Percentiles rank a stretch among this genome's conserved stretches.
Conservation (phyloP, 2,888 invertebrate genomes). For the Hymenopus coronatus region DNA sequence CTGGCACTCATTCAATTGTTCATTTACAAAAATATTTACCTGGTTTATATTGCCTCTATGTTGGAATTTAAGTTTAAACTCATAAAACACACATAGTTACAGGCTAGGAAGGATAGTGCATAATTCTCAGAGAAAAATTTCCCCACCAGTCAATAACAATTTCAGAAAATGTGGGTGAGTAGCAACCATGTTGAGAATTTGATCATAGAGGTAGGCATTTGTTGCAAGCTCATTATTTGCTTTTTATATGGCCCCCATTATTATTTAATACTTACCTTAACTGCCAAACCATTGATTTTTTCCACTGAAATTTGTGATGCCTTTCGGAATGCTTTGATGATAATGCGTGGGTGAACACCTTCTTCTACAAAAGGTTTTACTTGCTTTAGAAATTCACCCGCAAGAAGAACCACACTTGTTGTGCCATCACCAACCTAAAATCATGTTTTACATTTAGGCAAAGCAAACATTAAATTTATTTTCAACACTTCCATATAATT, state of each 20-base stretch:
- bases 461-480: neutral
- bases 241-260: neutral
- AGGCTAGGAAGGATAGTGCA: too few species aligned
- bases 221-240: too few species aligned
- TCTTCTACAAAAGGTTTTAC: slow-evolving; percentile 95
- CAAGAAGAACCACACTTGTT: slow-evolving; percentile 92
- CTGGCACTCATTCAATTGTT: too few species aligned
- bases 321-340: slow-evolving; percentile 84
- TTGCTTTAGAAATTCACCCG: slow-evolving; percentile 93
- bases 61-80: too few species aligned
- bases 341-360: slow-evolving; percentile 90
- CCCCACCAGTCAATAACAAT: too few species aligned
- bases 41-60: too few species aligned
- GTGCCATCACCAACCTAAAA: slow-evolving; percentile 95
- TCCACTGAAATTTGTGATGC: slow-evolving; percentile 79
- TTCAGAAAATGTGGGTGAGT: too few species aligned
- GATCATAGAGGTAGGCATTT: too few species aligned
- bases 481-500: neutral
- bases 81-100: too few species aligned
- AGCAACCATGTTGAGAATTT: too few species aligned
- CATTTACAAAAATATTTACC: too few species aligned
- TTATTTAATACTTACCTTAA: slow-evolving; percentile 50
- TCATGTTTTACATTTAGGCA: neutral
- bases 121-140: too few species aligned
- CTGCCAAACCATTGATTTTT: slow-evolving; percentile 78